Evolutionary conservation across 2,797 vertebrate species (phyloP), one percentile per base, ranked within the genome.

Genomic region (Spatula versicolor): DNA sequence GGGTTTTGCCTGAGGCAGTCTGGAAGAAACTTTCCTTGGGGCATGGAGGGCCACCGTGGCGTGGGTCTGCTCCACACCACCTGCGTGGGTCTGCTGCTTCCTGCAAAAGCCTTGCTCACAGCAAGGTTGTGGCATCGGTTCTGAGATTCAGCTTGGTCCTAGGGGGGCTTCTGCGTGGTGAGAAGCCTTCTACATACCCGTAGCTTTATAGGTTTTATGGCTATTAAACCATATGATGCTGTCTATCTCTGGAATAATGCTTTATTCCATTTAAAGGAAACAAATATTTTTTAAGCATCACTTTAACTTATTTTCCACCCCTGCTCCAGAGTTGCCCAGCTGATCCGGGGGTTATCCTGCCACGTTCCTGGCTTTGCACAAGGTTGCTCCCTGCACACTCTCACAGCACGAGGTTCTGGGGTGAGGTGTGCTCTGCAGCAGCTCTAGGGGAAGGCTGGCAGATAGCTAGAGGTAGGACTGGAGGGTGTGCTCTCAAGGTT

Each of bases 1-100:
- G 64, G 83, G 39, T 48, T 35, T 79, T 71, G 28, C 63, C 79
- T 81, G 74, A 48, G 69, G 50, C 39, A 50, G 50, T 11, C 22
- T 15, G 35, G 64, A 56, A 66, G 30, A 21, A 39, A 31, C 81
- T 83, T 55, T 60, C n/a, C 35, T 22, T 59, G 31, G 30, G 48
- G 10, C 1, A 0, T 4, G 33, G 26, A 19, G 3, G 6, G 21
- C 22, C 46, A 48, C 37, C 1, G 3, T 33, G 43, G n/a, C 63
- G 86, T 39, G 66, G 83, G 74, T 35, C 55, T 59, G 3, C 22
- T n/a, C 31, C 10, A 19, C 13, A 6, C 66, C 2, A 2, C 13
- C 58, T 20, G 13, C 7, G 17, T 8, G 71, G 45, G 25, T 74
- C 71, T 67, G 35, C 71, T 31, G 69, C 59, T 56, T 94, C 74